Conservation (phyloP, 1,140 invertebrate species). For the Drosophila tsacasi region DNA sequence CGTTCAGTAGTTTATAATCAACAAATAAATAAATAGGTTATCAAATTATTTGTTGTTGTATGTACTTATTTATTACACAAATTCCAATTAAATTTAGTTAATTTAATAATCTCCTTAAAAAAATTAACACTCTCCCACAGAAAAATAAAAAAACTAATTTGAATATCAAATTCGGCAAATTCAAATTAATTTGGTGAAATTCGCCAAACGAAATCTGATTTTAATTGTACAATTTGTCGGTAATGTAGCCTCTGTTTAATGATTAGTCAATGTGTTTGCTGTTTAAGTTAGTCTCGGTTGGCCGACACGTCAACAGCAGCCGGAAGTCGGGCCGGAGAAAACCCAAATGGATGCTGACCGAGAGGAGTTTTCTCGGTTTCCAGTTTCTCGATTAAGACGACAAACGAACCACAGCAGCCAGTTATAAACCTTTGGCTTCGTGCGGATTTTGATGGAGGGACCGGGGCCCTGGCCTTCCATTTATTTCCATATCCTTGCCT, state of each 20-base stretch:
- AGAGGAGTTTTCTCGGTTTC: slow-evolving; percentile 51
- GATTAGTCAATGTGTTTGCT: slow-evolving; percentile 46
- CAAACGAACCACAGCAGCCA: slow-evolving; percentile 70
- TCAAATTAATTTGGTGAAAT: neutral
- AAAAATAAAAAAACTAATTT: neutral
- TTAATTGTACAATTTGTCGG: slow-evolving; percentile 67
- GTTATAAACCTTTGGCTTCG: slow-evolving; percentile 58
- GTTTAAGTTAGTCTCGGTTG: slow-evolving; percentile 63
- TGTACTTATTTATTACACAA: neutral
- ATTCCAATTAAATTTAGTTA: neutral
- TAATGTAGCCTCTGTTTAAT: slow-evolving; percentile 46
- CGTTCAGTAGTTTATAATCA: neutral
- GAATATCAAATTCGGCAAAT: slow-evolving; percentile 4
- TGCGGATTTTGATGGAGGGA: slow-evolving; percentile 44
- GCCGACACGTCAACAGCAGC: slow-evolving; percentile 62
- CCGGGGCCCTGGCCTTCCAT: slow-evolving; percentile 9
- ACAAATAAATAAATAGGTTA: neutral
- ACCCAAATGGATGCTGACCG: slow-evolving; percentile 45
- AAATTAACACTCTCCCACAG: neutral
- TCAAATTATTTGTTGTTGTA: neutral
- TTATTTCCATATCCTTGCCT: slow-evolving; percentile 20
- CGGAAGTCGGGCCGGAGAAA: slow-evolving; percentile 14
- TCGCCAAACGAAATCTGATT: slow-evolving; percentile 51
- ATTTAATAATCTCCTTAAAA: neutral
- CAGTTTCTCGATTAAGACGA: slow-evolving; percentile 70